These are phyloP conservation scores for Lepidurus apus DNA, from an alignment of 1,140 invertebrate species.

Conservation along the genomic window DNA sequence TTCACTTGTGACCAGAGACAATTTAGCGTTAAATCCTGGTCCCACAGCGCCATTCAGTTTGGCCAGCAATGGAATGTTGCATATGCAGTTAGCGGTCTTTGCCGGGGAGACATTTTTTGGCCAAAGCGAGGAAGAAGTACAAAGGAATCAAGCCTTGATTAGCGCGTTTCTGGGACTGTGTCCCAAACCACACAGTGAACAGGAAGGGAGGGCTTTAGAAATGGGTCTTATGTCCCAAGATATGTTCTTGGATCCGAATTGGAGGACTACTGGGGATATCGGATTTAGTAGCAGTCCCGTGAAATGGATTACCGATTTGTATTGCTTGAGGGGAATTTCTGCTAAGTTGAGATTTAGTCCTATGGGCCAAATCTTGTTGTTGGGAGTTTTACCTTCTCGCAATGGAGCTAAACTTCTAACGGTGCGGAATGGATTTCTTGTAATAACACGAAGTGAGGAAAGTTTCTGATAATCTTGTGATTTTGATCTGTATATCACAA, in stretches of 20 bases:
- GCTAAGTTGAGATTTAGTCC: background rate
- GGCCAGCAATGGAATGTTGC: background rate
- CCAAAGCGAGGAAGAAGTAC: background rate
- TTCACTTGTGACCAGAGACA: background rate
- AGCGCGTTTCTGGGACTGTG: background rate
- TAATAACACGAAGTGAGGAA: no score
- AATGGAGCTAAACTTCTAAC: background rate
- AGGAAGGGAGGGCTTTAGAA: background rate
- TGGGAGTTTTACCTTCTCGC: background rate
- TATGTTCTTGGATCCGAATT: background rate
- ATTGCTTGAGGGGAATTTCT: background rate
- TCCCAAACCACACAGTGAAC: background rate
- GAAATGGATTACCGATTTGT: background rate
- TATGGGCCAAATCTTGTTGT: background rate
- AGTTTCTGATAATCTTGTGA: no score
- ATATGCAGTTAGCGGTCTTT: background rate
- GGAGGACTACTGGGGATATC: background rate
- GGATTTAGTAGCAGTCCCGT: background rate
- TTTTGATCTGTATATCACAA: no score
- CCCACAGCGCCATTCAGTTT: background rate
- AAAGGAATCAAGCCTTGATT: background rate
- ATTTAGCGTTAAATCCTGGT: background rate
- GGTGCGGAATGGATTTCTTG: background rate
- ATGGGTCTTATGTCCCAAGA: background rate
- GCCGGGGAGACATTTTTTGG: background rate